Conservation (phyloP, 2,797 vertebrate genomes). For the Urosaurus nigricauda region DNA sequence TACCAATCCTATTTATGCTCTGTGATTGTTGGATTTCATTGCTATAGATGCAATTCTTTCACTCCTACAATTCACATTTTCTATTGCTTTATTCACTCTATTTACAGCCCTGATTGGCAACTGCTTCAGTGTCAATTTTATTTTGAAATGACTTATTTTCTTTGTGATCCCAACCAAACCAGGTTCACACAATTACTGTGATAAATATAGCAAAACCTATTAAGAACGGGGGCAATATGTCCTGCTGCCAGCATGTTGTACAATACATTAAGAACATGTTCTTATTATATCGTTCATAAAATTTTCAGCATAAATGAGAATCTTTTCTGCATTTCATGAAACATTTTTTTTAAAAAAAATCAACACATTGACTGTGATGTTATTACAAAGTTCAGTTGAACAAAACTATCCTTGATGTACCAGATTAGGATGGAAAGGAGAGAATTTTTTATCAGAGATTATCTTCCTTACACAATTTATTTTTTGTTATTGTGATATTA, state of each 20-base stretch:
- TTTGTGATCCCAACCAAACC: background rate
- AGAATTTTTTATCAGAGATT: constrained; percentile 1
- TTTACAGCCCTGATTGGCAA: background rate
- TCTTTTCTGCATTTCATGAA: background rate
- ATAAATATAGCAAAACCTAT: background rate
- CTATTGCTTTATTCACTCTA: background rate
- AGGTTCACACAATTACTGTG: background rate
- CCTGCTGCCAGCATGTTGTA: background rate
- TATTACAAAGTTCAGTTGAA: constrained; percentile 55
- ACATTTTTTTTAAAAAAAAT: constrained; percentile 20
- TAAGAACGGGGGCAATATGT: background rate
- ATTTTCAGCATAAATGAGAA: background rate
- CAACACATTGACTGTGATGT: constrained; percentile 56
- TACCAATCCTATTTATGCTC: too few relatives aligned
- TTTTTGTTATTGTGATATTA: constrained; percentile 62
- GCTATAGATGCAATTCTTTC: too few relatives aligned
- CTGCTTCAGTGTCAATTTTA: background rate
- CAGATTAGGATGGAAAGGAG: background rate
- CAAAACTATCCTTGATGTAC: constrained; percentile 1
- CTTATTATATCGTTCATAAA: background rate
- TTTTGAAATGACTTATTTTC: background rate
- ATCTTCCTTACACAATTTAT: constrained; percentile 42
- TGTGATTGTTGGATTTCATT: too few relatives aligned
- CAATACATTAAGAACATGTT: background rate
- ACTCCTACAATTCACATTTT: background rate